Percentiles rank a stretch among this genome's conserved stretches.
Conservation (phyloP, 1,140 invertebrate genomes). For the Papilio polyxenes region DNA sequence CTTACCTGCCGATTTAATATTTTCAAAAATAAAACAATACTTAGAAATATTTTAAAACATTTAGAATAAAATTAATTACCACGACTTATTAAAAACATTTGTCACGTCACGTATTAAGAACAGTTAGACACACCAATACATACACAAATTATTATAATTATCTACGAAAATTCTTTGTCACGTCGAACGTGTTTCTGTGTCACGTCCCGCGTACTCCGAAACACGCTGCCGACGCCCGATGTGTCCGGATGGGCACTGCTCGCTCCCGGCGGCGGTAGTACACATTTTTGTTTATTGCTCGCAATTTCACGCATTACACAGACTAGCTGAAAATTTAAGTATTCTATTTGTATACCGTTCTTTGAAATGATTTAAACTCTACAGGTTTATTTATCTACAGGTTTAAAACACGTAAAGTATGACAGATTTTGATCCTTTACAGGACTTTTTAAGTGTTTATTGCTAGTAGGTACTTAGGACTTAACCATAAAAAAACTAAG, state of each 20-base stretch:
- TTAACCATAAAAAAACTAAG: too few relatives aligned
- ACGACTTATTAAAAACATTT: background rate
- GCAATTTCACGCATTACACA: background rate
- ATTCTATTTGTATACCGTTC: background rate
- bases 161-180: background rate
- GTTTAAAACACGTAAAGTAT: too few relatives aligned
- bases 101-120: background rate
- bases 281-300: slow-evolving; percentile 10
- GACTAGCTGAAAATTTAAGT: background rate
- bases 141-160: background rate
- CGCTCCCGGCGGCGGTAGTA: background rate
- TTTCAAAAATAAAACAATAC: background rate
- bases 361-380: background rate
- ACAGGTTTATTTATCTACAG: too few relatives aligned
- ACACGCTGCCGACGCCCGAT: background rate
- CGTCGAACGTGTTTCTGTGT: background rate
- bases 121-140: background rate
- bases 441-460: too few relatives aligned
- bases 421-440: too few relatives aligned
- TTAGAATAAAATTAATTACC: background rate
- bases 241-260: background rate
- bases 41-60: background rate
- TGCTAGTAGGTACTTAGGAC: too few relatives aligned
- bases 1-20: background rate
- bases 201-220: background rate